Evolutionary conservation across 2,888 invertebrate species (phyloP).

Genomic region (Rhagium mordax): DNA sequence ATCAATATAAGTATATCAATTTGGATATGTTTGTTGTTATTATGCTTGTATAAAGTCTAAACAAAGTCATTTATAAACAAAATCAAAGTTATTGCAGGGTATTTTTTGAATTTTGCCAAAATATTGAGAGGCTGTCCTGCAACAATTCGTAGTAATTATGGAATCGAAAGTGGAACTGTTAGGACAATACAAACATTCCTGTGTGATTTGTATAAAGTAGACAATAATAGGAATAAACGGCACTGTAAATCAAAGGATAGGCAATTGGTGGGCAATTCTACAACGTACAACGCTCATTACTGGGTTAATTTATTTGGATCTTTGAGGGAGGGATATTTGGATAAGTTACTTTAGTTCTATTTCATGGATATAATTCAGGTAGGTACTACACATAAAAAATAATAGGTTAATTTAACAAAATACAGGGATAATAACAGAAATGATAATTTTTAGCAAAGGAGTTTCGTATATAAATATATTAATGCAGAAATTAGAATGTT

Average conservation of each 20-base stretch:
- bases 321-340: background rate
- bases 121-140: background rate
- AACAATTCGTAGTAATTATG: background rate
- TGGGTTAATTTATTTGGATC: constrained; percentile 1
- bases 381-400: background rate
- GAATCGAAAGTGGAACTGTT: background rate
- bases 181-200: background rate
- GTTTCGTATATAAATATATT: too few species aligned
- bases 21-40: too few species aligned
- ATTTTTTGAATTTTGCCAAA: background rate
- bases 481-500: background rate
- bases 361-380: background rate
- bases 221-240: background rate
- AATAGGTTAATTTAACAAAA: too few species aligned
- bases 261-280: background rate
- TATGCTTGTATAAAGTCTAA: too few species aligned
- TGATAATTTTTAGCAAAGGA: too few species aligned
- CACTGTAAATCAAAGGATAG: background rate
- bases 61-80: too few species aligned
- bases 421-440: too few species aligned
- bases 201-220: background rate
- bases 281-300: background rate
- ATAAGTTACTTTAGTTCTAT: background rate
- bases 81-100: constrained; percentile 2
- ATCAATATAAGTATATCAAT: too few species aligned